phyloP scores from a whole-genome alignment of 2,113 vertebrate species.

The Apodemus speciosus region DNA sequence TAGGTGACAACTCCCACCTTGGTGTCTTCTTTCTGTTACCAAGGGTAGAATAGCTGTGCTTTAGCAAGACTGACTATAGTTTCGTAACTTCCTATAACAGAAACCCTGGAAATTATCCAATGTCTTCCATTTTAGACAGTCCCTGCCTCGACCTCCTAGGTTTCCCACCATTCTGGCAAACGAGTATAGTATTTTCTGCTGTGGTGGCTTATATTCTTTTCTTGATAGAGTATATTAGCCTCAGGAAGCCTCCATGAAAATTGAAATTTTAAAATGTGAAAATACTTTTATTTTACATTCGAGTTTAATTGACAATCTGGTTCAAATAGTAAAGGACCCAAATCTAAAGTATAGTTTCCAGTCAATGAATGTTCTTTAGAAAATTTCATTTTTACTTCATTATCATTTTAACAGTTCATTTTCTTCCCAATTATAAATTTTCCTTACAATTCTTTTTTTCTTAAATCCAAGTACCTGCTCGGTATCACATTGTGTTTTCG shows the following conservation, averaged over 20 bases:
- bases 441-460: background rate
- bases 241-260: background rate
- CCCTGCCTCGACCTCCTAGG: too few species aligned
- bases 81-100: background rate
- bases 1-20: background rate
- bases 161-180: background rate
- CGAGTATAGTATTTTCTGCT: background rate
- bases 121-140: background rate
- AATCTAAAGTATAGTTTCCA: background rate
- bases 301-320: background rate
- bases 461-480: background rate
- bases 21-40: background rate
- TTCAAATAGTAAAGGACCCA: background rate
- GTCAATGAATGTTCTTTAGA: background rate
- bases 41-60: background rate
- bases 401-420: background rate
- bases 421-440: background rate
- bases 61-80: background rate
- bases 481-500: background rate
- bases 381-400: background rate
- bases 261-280: background rate
- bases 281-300: background rate
- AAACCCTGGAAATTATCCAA: background rate
- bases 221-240: background rate
- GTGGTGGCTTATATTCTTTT: background rate